phyloP scores from a whole-genome alignment of 2,797 vertebrate species.

The Melanogrammus aeglefinus region DNA sequence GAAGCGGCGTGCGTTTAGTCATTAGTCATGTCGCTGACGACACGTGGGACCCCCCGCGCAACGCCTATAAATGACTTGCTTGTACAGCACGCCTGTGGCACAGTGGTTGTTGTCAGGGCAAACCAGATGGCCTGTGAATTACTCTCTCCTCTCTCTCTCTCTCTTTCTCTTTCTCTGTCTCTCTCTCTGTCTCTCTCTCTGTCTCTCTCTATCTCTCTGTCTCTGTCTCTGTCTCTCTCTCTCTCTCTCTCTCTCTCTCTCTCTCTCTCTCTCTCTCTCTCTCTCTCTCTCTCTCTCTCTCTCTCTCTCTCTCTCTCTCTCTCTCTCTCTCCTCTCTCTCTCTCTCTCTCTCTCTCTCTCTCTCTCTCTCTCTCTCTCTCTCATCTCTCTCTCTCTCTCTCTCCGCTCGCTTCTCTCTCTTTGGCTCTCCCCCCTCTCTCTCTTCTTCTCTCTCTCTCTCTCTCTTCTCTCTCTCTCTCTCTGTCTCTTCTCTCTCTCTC shows the following conservation, averaged over 20 bases:
- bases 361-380: background rate
- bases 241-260: slow-evolving; percentile 17
- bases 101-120: slow-evolving; percentile 29
- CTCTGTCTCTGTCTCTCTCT: background rate
- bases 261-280: slow-evolving; percentile 42
- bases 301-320: background rate
- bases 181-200: slow-evolving; percentile 36
- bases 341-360: slow-evolving; percentile 5
- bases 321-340: background rate
- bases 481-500: background rate
- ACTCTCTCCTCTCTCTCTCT: slow-evolving; percentile 37
- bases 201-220: background rate
- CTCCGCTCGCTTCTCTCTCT: slow-evolving; percentile 1
- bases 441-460: background rate
- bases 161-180: slow-evolving; percentile 23
- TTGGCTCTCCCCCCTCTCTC: background rate
- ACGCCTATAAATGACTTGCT: slow-evolving; percentile 70
- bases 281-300: background rate
- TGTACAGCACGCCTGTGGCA: slow-evolving; percentile 55
- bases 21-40: background rate
- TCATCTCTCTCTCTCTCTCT: background rate
- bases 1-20: background rate
- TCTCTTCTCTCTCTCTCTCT: background rate
- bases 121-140: slow-evolving; percentile 68
- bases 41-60: slow-evolving; percentile 56